Base-by-base conservation (phyloP, 2,113 vertebrate species). In the Centropristis striata region DNA sequence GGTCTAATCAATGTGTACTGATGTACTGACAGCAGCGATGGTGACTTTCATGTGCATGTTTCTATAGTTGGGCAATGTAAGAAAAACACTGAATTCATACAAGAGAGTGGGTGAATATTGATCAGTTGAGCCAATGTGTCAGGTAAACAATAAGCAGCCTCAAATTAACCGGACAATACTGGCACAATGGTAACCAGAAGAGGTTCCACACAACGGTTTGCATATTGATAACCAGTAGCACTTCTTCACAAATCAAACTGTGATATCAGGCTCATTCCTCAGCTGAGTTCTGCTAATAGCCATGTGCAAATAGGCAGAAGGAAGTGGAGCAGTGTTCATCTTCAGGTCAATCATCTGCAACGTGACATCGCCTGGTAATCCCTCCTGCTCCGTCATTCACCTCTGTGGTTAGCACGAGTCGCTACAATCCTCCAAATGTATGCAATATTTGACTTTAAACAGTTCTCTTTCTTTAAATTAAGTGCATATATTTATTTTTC, bases 401-500 rank as follows among this genome's bases (percentile, higher is more conserved):
- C 80, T 81, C 84, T 67, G 61, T 72, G 44, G 78, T 78, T 76
- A 69, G 83, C 70, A 78, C 12, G 53, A 82, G 80, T 25, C 50
- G 73, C 76, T 10, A 80, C 83, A 86, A 83, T 79, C 85, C 80
- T 75, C 79, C 20, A 58, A 79, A 88, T 66, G 86, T 86, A 54
- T 67, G 76, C 59, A 12, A 78, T 86, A 67, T 90, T 81, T 58
- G 54, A 67, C 72, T 85, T 79, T 83, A 84, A 83, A 66, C 7
- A 5, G 54, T 64, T 36, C 53, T 69, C 80, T 84, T 81, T 87
- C 83, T 90, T 90, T 91, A 88, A 91, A 91, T 93, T 63, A 76
- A 90, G 86, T 75, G 86, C 88, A 89, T 91, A 85, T 92, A 87
- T 91, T 91, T 90, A 88, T 92, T 89, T 91, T 86, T 82, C 75